Base-by-base conservation (phyloP, 2,888 invertebrate species). In the Megamerina dolium region DNA sequence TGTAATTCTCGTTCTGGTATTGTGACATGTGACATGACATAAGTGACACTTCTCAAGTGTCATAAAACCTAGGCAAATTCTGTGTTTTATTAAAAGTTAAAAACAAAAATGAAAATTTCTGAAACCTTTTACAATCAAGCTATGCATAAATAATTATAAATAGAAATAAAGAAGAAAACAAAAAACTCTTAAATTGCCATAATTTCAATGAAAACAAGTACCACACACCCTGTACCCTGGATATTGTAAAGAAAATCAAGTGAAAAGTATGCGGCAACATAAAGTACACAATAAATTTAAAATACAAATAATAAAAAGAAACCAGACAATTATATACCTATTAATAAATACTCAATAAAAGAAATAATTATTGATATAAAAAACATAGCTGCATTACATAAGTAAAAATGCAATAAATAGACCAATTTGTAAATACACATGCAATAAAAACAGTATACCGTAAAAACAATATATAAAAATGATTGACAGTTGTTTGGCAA, bases 381-480 rank as follows among this genome's bases (percentile, higher is more conserved):
- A 31, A 31, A 14, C 16, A 35, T 33, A 33, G 33, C 8, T 17
- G 17, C 33, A 34, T 31, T 6, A 21, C n/a, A 26, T 13, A 18
- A 23, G 27, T 23, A 30, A 21, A 41, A 19, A 26, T 23, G 29
- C 30, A 34, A 19, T 32, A 29, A 40, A 44, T 39, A 44, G 39
- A 31, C 31, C 39, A 39, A 44, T 44, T 39, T 41, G 37, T 30
- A 45, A 12, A 45, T 34, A 45, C 27, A 19, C 30, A 36, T 20
- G 20, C 16, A 19, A 36, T 35, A 40, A 21, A 36, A 13, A 30
- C 30, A n/a, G n/a, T n/a, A n/a, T n/a, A n/a, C n/a, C n/a, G n/a
- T n/a, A n/a, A n/a, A n/a, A n/a, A n/a, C n/a, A n/a, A n/a, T n/a
- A n/a, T n/a, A n/a, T n/a, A n/a, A n/a, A n/a, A n/a, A n/a, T n/a